Evolutionary conservation across 2,797 vertebrate genomes (phyloP).

Genomic region (Periparus ater): DNA sequence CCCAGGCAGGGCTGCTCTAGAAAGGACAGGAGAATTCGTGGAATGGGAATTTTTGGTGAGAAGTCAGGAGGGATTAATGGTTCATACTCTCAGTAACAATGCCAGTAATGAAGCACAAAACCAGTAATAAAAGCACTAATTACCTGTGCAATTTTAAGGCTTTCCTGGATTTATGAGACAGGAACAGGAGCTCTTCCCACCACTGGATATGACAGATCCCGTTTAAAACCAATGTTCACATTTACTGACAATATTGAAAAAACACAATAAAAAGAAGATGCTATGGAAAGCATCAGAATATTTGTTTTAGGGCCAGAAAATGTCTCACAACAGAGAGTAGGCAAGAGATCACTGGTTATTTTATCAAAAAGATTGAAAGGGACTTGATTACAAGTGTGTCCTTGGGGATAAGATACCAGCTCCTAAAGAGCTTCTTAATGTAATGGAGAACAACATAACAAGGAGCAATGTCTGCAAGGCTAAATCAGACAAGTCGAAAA

Average conservation of each 20-base stretch:
- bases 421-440: conserved; percentile 16
- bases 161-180: neutral
- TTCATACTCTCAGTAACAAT: neutral
- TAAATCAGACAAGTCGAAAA: neutral
- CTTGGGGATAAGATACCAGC: neutral
- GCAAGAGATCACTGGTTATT: neutral
- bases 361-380: neutral
- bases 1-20: neutral
- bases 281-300: neutral
- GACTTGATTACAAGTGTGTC: neutral
- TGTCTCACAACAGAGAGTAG: neutral
- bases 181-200: neutral
- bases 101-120: neutral
- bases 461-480: neutral
- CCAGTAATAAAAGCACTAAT: neutral
- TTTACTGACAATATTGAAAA: neutral
- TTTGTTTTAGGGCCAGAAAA: neutral
- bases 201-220: neutral
- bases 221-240: neutral
- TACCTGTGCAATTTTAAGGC: neutral
- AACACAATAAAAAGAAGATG: neutral
- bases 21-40: neutral
- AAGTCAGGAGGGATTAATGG: neutral
- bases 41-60: neutral
- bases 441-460: neutral